These are phyloP conservation scores for Agonopterix heracliana DNA, from an alignment of 2,888 invertebrate genomes.

Conservation along the genomic window DNA sequence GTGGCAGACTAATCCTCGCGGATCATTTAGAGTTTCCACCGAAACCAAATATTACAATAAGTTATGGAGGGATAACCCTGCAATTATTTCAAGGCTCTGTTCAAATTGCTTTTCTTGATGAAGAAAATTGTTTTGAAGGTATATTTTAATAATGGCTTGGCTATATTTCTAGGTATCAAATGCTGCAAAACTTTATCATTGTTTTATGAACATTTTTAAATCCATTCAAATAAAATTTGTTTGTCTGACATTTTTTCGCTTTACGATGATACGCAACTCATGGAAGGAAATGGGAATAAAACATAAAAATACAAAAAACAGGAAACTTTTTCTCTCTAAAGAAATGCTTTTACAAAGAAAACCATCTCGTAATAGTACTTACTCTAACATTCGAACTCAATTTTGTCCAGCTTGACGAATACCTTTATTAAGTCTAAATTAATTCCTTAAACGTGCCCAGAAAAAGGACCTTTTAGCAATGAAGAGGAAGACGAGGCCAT, in stretches of 20 bases:
- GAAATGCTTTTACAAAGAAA: constrained; percentile 13
- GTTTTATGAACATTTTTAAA: too few relatives aligned
- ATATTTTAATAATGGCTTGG: too few relatives aligned
- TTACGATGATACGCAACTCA: too few relatives aligned
- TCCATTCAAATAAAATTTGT: too few relatives aligned
- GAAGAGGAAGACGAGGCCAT: constrained; percentile 32
- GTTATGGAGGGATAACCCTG: neutral
- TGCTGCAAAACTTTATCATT: too few relatives aligned
- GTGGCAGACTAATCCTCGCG: constrained; percentile 17
- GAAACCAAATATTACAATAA: constrained; percentile 10
- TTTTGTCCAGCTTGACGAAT: constrained; percentile 43
- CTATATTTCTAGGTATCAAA: too few relatives aligned
- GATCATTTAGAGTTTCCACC: constrained; percentile 22
- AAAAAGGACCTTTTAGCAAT: constrained; percentile 35
- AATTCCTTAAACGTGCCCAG: constrained; percentile 33
- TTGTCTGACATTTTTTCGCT: too few relatives aligned
- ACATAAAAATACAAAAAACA: too few relatives aligned
- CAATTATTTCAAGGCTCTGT: neutral
- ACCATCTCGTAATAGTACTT: constrained; percentile 21
- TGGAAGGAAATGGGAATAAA: too few relatives aligned
- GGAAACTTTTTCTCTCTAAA: too few relatives aligned
- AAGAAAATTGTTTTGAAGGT: neutral
- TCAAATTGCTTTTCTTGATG: too few relatives aligned
- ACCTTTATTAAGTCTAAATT: constrained; percentile 43
- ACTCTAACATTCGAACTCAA: constrained; percentile 29